phyloP scores from a whole-genome alignment of 2,888 invertebrate genomes.

The Alentia gelatinosa region DNA sequence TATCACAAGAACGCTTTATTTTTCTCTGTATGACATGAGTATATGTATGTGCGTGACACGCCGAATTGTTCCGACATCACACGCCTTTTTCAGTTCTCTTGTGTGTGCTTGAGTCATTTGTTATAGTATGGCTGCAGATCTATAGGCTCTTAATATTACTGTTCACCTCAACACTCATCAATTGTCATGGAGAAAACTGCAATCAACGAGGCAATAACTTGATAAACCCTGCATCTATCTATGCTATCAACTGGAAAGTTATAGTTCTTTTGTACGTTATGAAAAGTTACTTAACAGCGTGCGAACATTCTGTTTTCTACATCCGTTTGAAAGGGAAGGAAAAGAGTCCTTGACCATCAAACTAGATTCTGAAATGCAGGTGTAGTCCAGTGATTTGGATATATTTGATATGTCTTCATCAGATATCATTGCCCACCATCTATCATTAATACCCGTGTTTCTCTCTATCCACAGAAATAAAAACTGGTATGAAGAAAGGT shows the following conservation, averaged over 20 bases:
- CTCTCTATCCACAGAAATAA: conserved; percentile 42
- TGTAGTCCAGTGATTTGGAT: not conserved
- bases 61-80: not conserved
- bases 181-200: too few species aligned
- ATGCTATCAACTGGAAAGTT: too few species aligned
- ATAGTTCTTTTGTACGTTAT: too few species aligned
- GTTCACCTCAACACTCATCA: not conserved
- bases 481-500: conserved; percentile 36
- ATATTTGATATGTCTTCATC: not conserved
- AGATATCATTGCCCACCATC: not conserved
- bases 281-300: too few species aligned
- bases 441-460: not conserved
- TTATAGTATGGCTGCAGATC: not conserved
- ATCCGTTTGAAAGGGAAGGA: too few species aligned
- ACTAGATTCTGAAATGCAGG: too few species aligned
- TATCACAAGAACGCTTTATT: not conserved
- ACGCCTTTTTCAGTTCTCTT: not conserved
- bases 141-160: not conserved
- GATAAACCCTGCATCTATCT: too few species aligned
- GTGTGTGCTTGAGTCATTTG: conserved; percentile 10
- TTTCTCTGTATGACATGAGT: not conserved
- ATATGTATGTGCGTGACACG: conserved; percentile 12
- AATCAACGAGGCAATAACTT: too few species aligned
- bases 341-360: too few species aligned
- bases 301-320: too few species aligned